phyloP scores from a whole-genome alignment of 2,797 vertebrate species.

The Merluccius polli region DNA sequence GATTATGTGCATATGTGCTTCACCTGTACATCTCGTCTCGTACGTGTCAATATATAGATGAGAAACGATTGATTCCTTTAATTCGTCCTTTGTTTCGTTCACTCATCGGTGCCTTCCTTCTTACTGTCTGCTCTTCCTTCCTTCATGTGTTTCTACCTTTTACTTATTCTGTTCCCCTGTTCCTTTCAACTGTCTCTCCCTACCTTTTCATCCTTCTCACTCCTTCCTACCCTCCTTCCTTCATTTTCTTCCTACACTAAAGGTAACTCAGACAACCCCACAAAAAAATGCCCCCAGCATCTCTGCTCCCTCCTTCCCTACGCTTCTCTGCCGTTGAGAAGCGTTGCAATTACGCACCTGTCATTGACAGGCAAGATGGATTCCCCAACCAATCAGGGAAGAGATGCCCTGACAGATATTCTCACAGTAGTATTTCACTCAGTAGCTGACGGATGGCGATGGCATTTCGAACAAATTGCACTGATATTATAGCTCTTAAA shows the following conservation, averaged over 20 bases:
- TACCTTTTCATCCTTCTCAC: background rate
- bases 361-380: too few relatives aligned
- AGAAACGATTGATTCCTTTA: too few relatives aligned
- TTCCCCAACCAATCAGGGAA: too few relatives aligned
- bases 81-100: slow-evolving; percentile 19
- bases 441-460: too few relatives aligned
- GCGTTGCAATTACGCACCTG: too few relatives aligned
- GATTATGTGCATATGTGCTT: slow-evolving; percentile 6
- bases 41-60: too few relatives aligned
- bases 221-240: background rate
- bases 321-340: background rate
- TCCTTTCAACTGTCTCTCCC: background rate
- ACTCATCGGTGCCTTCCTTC: background rate
- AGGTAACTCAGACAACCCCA: too few relatives aligned
- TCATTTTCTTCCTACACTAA: background rate
- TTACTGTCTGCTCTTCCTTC: background rate
- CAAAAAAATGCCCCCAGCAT: too few relatives aligned
- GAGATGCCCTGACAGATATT: too few relatives aligned
- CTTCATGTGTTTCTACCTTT: background rate
- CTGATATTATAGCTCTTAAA: too few relatives aligned
- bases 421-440: too few relatives aligned
- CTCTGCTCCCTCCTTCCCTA: background rate
- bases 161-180: background rate
- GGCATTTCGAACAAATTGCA: too few relatives aligned
- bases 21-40: background rate